These are phyloP conservation scores for Globodera rostochiensis DNA, from an alignment of 1,140 invertebrate species.

Conservation along the genomic window DNA sequence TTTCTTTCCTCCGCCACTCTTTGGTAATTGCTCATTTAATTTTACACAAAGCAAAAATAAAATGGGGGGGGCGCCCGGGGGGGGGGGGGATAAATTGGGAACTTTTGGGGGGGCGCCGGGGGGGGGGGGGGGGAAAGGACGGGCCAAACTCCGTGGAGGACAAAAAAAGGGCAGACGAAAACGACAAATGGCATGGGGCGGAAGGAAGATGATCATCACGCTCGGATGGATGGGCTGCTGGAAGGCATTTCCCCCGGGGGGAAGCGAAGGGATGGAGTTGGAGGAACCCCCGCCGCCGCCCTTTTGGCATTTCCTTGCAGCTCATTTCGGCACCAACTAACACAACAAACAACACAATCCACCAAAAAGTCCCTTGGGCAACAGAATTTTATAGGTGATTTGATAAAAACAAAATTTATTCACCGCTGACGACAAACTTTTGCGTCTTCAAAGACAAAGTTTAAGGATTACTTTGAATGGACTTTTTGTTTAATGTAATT, in stretches of 20 bases:
- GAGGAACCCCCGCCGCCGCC: not conserved
- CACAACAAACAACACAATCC: not conserved
- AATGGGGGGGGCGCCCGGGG: not conserved
- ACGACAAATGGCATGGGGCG: too few species aligned
- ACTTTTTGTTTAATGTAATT: too few species aligned
- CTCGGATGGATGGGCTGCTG: conserved; percentile 5
- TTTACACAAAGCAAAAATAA: not conserved
- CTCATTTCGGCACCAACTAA: not conserved
- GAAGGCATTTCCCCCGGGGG: conserved; percentile 2
- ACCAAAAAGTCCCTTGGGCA: not conserved
- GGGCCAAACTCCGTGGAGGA: too few species aligned
- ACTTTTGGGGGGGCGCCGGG: too few species aligned
- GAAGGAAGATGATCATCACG: conserved; percentile 11
- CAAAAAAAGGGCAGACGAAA: not conserved
- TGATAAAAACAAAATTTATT: too few species aligned
- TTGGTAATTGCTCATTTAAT: conserved; percentile 3
- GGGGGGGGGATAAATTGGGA: not conserved
- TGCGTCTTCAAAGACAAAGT: too few species aligned
- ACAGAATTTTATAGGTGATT: not conserved
- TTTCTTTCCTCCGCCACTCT: not conserved
- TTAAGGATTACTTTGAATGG: too few species aligned
- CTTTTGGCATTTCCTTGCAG: not conserved
- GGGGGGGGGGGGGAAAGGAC: too few species aligned
- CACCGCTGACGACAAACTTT: too few species aligned
- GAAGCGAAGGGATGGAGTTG: not conserved